phyloP scores from a whole-genome alignment of 1,140 invertebrate genomes.

The Musca domestica region DNA sequence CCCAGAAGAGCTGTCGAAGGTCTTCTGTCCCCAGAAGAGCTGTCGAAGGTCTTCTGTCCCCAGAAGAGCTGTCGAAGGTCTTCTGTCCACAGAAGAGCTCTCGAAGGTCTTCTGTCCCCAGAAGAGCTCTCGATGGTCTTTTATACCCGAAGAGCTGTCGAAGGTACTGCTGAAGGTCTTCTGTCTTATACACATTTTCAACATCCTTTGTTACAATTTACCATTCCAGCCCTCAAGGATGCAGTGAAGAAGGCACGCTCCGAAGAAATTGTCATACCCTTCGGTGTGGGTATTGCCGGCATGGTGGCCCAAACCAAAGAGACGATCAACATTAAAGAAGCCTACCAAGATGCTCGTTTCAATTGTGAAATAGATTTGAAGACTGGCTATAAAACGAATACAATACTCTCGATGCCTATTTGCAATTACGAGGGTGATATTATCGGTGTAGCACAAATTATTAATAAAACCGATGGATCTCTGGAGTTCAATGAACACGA shows the following conservation, averaged over 20 bases:
- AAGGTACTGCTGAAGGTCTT: neutral
- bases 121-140: no score
- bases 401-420: constrained; percentile 92
- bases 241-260: constrained; percentile 68
- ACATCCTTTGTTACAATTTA: no score
- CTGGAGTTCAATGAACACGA: constrained; percentile 86
- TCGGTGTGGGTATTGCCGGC: constrained; percentile 87
- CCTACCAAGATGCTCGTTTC: constrained; percentile 80
- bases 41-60: no score
- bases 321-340: constrained; percentile 87
- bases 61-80: no score
- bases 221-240: constrained; percentile 65
- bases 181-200: neutral
- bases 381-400: constrained; percentile 89
- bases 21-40: no score
- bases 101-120: no score
- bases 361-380: constrained; percentile 87
- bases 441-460: constrained; percentile 95
- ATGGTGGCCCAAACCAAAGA: constrained; percentile 84
- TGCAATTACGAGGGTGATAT: constrained; percentile 94
- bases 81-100: no score
- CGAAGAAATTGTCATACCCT: constrained; percentile 83
- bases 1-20: no score
- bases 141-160: neutral
- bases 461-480: constrained; percentile 88